Evolutionary conservation across 2,797 vertebrate species (phyloP).

Genomic region (Hypotaenidia philippensis): DNA sequence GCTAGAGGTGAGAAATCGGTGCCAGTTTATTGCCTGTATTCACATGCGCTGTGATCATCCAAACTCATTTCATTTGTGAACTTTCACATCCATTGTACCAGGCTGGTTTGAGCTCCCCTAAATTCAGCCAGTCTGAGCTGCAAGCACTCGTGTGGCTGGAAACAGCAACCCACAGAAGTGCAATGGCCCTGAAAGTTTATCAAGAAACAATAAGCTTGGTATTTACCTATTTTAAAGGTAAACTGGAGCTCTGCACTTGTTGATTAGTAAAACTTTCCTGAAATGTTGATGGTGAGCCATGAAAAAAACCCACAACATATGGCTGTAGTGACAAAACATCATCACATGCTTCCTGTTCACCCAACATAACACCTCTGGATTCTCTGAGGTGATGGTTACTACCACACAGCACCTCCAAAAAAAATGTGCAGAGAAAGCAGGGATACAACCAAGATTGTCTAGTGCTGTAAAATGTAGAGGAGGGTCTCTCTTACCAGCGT

Average conservation of each 20-base stretch:
- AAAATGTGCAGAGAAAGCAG: background rate
- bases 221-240: background rate
- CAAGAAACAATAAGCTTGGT: background rate
- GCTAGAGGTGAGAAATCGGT: background rate
- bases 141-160: background rate
- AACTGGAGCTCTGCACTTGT: background rate
- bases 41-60: background rate
- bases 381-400: background rate
- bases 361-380: background rate
- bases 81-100: background rate
- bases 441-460: background rate
- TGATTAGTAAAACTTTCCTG: background rate
- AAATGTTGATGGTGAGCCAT: background rate
- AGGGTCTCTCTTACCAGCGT: background rate
- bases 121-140: background rate
- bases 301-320: background rate
- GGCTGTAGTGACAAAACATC: background rate
- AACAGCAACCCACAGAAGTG: background rate
- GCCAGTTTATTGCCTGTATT: background rate
- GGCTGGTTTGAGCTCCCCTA: background rate
- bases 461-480: background rate
- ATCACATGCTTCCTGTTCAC: background rate
- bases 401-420: accelerated
- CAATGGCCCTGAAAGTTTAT: background rate
- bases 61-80: background rate